Base-by-base conservation (phyloP, 2,888 invertebrate genomes). In the Dynastes grantii region DNA sequence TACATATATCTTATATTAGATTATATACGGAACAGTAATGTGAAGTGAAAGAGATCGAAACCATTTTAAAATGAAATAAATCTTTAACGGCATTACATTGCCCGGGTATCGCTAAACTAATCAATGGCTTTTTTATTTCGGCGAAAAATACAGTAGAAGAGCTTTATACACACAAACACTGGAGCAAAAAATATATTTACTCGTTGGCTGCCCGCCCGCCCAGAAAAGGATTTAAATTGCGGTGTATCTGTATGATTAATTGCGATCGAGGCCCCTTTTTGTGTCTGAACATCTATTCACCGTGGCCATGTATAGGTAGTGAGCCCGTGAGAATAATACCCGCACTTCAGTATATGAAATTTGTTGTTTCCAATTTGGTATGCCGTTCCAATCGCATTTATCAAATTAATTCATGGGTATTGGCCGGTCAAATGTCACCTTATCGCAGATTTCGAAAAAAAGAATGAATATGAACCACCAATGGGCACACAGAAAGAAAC, bases 211-310 rank as follows among this genome's bases (percentile, higher is more conserved):
- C 16, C 32, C 37, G 70, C 13, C 27, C 53, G 53, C 27, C 70
- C 51, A 37, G 70, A 53, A 71, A 71, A 71, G 70, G 70, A 71
- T 71, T 71, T 71, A 71, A 71, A 71, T 71, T 71, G 70, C 70
- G 53, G 55, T 71, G 29, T 71, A 71, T 71, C 70, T 71, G 70
- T 71, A 71, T 71, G 70, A 71, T 53, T 71, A 71, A 71, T 71
- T 71, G 70, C 70, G 37, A 71, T 53, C 51, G 55, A 32, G n/a
- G 37, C 51, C 53, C 53, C 68, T 71, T 70, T 71, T 71, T 71
- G 53, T 53, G 32, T 55, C 53, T 29, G 22, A 53, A 55, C 32
- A 71, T 71, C 55, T 55, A 71, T 71, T 71, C 70, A 6, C 32
- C 32, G 29, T n/a, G 53, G 53, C 5, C 13, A 53, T 16, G 53